Evolutionary conservation across 2,888 invertebrate genomes (phyloP), one percentile per base, ranked within the genome.

Genomic region (Orthosia gracilis): DNA sequence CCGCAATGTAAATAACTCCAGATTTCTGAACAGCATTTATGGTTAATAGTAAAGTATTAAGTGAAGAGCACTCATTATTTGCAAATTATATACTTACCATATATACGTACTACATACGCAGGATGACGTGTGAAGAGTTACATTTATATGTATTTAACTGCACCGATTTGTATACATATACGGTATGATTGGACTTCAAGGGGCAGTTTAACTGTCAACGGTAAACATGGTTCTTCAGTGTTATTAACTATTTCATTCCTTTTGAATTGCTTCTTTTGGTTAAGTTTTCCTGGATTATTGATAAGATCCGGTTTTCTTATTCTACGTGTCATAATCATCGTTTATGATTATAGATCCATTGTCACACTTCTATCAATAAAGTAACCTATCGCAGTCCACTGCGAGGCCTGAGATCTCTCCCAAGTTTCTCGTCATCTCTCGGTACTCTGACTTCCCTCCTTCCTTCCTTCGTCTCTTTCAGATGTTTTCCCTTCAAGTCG

Each of bases 51-150:
- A 26, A 74, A 76, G 68, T 76, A 80, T 84, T 76, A 77, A 62
- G 57, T 66, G 84, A 82, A 83, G 76, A 82, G 63, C 63, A 63
- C 62, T 73, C 50, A 76, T 87, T 82, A 80, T 75, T 45, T 59
- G 66, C 64, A 78, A 76, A 83, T 82, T 82, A 83, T 72, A 58
- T 26, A 58, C 58, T 47, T 58, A 63, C 31, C 50, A 18, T 59
- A 50, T 23, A 57, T 62, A 72, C 45, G n/a, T 18, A 47, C 21
- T 45, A 70, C 61, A 70, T 70, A 62, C 57, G 49, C 54, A 17
- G 21, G 62, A 75, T 78, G 80, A 80, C 80, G 85, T 83, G 84
- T 73, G 71, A 85, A 70, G 73, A 78, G 79, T 78, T 83, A 70
- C 64, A 70, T 78, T 80, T 79, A 85, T 84, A 72, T 78, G 52